phyloP scores from a whole-genome alignment of 2,113 vertebrate species.

The Antechinus flavipes region DNA sequence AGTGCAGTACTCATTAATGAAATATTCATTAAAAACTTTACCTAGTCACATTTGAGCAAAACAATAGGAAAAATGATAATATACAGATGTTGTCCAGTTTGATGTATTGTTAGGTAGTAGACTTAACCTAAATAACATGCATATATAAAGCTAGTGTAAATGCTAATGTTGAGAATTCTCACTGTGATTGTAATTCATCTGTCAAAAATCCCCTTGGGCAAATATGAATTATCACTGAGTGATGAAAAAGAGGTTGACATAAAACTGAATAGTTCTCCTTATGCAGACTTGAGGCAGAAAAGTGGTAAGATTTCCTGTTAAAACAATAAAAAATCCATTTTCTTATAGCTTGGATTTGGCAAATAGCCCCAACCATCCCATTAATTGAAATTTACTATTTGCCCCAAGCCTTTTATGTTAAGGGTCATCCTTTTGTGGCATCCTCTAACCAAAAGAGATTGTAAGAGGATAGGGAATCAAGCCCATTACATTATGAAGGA shows the following conservation, averaged over 20 bases:
- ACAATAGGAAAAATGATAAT: constrained; percentile 68
- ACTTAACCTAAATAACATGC: constrained; percentile 75
- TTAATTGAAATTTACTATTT: constrained; percentile 47
- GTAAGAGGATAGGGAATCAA: neutral
- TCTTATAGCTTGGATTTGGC: constrained; percentile 39
- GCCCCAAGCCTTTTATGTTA: constrained; percentile 36
- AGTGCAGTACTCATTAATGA: constrained; percentile 57
- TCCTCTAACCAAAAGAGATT: neutral
- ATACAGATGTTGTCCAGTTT: constrained; percentile 60
- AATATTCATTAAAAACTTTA: constrained; percentile 71
- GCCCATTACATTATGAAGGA: neutral
- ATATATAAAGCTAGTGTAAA: constrained; percentile 65
- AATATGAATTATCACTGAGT: constrained; percentile 75
- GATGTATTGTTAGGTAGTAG: constrained; percentile 49
- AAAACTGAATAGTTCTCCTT: constrained; percentile 73
- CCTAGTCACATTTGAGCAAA: constrained; percentile 70
- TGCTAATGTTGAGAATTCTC: constrained; percentile 60
- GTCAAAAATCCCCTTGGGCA: constrained; percentile 77
- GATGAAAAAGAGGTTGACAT: constrained; percentile 72
- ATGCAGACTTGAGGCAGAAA: constrained; percentile 54
- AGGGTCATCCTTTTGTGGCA: neutral
- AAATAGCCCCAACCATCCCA: neutral
- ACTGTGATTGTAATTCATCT: constrained; percentile 51
- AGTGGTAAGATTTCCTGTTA: constrained; percentile 69
- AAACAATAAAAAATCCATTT: constrained; percentile 70